Base-by-base conservation (phyloP, 2,797 vertebrate genomes). In the Typhlichthys subterraneus region DNA sequence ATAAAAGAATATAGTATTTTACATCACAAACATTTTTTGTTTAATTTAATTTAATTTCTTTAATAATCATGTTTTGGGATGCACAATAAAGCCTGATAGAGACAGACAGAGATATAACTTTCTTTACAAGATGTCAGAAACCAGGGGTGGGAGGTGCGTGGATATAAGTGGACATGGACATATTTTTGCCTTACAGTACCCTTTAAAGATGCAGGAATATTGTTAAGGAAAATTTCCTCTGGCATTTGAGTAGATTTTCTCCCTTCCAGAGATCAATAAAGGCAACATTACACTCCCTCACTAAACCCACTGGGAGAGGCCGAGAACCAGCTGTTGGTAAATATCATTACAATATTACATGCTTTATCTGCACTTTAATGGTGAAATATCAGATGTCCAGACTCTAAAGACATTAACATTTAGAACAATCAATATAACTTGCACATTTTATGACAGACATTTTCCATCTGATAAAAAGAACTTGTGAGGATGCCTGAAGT, bases 271-370 rank as follows among this genome's bases (percentile, higher is more conserved):
- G 75, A 87, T 91, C 85, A 88, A 90, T 88, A 89, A 81, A 53
- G 68, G 67, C 53, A 78, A 77, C 77, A 83, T 82, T 84, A 82
- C 85, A 67, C 31, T 67, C 65, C 57, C 69, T 50, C 70, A 53
- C 58, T 46, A 49, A 48, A 3, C 46, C 82, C 72, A 61, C 50
- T 50, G 84, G 82, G 81, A 84, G 70, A 53, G 70, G 68, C 63
- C 50, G 69, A 70, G 70, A 77, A 91, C 84, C 90, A 92, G 87
- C 88, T 92, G 89, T 89, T 88, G 85, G 87, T 90, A 93, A 92
- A 92, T 91, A 90, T 92, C 85, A 91, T 90, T 87, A 87, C 75
- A 86, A 85, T 87, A 86, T 85, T 86, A 86, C 84, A 88, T 88
- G 75, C 68, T 90, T 91, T 90, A 91, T 88, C 76, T 74, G 73